phyloP scores from a whole-genome alignment of 2,888 invertebrate genomes.

The Asteroscopus sphinx region DNA sequence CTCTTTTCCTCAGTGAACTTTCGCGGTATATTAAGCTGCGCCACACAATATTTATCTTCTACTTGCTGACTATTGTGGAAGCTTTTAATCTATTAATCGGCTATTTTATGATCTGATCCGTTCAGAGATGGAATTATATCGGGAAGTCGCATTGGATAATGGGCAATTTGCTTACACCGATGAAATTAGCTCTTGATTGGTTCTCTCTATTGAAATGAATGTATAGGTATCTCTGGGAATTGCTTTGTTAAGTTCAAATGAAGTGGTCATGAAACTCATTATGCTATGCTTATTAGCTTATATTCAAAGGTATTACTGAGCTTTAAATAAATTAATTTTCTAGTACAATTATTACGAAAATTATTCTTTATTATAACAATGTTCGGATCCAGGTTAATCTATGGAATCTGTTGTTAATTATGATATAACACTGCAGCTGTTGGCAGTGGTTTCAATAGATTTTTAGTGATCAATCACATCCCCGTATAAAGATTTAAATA shows the following conservation, averaged over 20 bases:
- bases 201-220: constrained; percentile 29
- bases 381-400: too few species aligned
- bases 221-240: constrained; percentile 4
- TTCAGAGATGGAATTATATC: constrained; percentile 31
- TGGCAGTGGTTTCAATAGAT: too few species aligned
- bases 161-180: constrained; percentile 27
- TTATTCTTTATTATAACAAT: too few species aligned
- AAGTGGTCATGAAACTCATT: constrained; percentile 14
- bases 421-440: too few species aligned
- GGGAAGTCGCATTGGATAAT: constrained; percentile 22
- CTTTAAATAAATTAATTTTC: too few species aligned
- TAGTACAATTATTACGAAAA: too few species aligned
- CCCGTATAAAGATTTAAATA: too few species aligned
- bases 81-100: constrained; percentile 41
- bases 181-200: constrained; percentile 36
- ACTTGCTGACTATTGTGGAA: constrained; percentile 31
- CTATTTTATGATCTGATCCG: constrained; percentile 35
- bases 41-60: constrained; percentile 18
- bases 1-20: not conserved
- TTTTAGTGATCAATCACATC: too few species aligned
- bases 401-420: too few species aligned
- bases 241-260: constrained; percentile 30
- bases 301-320: too few species aligned
- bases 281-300: too few species aligned
- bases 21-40: constrained; percentile 18